phyloP scores from a whole-genome alignment of 2,113 vertebrate genomes.

The Aspidoscelis tigris region DNA sequence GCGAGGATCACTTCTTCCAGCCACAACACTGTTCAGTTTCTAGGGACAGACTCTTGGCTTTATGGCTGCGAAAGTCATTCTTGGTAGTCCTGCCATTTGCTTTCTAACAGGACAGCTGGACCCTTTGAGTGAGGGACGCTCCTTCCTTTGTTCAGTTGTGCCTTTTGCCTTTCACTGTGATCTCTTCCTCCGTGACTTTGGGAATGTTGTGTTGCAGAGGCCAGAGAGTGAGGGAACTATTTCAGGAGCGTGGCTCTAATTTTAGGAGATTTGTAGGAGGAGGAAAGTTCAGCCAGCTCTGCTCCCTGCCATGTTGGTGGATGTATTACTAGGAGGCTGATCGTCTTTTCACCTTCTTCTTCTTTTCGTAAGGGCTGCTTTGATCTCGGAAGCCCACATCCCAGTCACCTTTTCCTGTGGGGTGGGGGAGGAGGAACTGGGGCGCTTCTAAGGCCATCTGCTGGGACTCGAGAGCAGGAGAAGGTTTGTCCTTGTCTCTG shows the following conservation, averaged over 20 bases:
- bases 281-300: neutral
- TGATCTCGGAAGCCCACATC: neutral
- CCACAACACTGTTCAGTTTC: neutral
- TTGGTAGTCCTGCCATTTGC: neutral
- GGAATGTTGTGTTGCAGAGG: slow-evolving; percentile 24
- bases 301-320: neutral
- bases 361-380: neutral
- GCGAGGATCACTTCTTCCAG: neutral
- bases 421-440: too few species aligned
- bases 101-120: neutral
- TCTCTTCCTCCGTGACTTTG: slow-evolving; percentile 25
- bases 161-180: neutral
- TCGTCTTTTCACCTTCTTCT: neutral
- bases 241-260: slow-evolving; percentile 47
- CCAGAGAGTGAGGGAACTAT: slow-evolving; percentile 38
- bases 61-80: neutral
- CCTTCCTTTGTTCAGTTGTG: neutral
- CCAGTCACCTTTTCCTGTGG: neutral
- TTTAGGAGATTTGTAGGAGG: slow-evolving; percentile 31
- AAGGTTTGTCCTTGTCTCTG: too few species aligned
- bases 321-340: neutral
- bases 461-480: too few species aligned
- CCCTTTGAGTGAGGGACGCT: neutral
- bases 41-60: neutral
- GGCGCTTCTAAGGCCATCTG: too few species aligned